Evolutionary conservation across 2,113 vertebrate species (phyloP).

Genomic region (Corythaixoides concolor): DNA sequence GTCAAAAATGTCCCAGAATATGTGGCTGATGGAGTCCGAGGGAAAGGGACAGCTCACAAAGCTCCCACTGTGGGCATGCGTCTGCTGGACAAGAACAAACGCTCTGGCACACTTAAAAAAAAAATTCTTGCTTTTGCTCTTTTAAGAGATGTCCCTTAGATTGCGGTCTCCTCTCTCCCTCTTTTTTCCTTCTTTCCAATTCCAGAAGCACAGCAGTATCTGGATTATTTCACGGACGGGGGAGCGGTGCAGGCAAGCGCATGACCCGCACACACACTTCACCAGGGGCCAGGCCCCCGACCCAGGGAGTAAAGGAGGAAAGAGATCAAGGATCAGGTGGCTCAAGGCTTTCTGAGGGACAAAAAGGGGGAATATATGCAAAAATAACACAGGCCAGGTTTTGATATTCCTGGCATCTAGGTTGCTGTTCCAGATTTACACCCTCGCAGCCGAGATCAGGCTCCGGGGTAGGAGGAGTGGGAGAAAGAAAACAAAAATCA

Average conservation of each 20-base stretch:
- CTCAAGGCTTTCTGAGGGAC: background rate
- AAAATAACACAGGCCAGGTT: background rate
- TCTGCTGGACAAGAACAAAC: background rate
- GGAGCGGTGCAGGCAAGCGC: background rate
- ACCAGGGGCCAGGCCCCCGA: background rate
- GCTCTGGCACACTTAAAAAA: background rate
- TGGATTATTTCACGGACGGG: background rate
- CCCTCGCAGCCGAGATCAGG: background rate
- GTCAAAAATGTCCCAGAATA: background rate
- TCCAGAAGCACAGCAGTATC: background rate
- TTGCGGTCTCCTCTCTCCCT: background rate
- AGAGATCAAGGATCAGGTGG: background rate
- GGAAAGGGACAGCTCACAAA: accelerated
- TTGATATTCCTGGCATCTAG: background rate
- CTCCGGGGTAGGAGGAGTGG: conserved; percentile 9
- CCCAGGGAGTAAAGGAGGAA: background rate
- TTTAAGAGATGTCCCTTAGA: background rate
- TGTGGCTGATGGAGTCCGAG: accelerated
- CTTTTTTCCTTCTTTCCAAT: background rate
- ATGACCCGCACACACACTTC: accelerated
- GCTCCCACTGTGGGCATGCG: background rate
- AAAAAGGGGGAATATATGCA: background rate
- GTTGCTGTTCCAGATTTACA: background rate
- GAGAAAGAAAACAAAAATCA: conserved; percentile 13
- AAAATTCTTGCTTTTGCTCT: background rate